These are phyloP conservation scores for Orthonychiurus folsomi DNA, from an alignment of 2,888 invertebrate species.

Conservation along the genomic window DNA sequence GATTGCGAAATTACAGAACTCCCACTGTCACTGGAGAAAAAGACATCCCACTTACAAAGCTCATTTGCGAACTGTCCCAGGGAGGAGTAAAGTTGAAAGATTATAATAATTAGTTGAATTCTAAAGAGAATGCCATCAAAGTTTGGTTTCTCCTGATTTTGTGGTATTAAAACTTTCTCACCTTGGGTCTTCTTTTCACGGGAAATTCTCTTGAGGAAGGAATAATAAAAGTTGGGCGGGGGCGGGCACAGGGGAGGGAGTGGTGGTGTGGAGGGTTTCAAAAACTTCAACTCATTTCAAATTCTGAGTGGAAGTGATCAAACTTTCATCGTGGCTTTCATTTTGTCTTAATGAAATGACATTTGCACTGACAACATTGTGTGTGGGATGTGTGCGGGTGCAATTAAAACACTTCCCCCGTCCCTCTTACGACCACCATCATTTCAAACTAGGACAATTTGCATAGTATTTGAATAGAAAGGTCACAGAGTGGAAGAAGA, in stretches of 20 bases:
- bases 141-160: background rate
- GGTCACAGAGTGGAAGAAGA: too few relatives aligned
- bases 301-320: background rate
- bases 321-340: background rate
- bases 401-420: background rate
- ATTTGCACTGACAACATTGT: constrained; percentile 1
- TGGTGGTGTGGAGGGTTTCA: background rate
- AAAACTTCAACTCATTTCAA: background rate
- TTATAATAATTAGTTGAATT: constrained; percentile 30
- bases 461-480: too few relatives aligned
- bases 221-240: background rate
- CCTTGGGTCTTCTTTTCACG: background rate
- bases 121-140: constrained; percentile 18
- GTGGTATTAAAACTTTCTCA: background rate
- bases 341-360: background rate
- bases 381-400: background rate
- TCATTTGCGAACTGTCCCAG: background rate
- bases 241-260: background rate
- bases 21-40: too few relatives aligned
- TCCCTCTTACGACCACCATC: background rate
- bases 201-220: background rate
- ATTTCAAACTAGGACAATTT: too few relatives aligned
- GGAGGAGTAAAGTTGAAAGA: constrained; percentile 17
- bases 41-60: background rate
- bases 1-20: too few relatives aligned